phyloP scores from a whole-genome alignment of 2,797 vertebrate genomes.

The Gila robusta region DNA sequence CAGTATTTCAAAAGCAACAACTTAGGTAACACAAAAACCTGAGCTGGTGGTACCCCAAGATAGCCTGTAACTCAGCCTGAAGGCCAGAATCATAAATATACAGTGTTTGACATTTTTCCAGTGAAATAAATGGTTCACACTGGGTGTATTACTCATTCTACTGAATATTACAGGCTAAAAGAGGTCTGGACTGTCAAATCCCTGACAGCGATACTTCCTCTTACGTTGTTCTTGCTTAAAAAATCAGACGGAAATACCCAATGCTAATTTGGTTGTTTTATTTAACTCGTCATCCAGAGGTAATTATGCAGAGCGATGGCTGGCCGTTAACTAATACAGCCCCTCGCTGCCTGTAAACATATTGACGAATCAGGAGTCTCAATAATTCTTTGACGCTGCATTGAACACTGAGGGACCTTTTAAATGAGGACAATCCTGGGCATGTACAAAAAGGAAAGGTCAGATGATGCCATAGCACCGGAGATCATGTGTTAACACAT shows the following conservation, averaged over 20 bases:
- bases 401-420: slow-evolving; percentile 4
- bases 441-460: slow-evolving; percentile 21
- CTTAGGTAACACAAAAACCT: slow-evolving; percentile 48
- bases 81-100: slow-evolving; percentile 58
- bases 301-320: slow-evolving; percentile 32
- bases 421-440: slow-evolving; percentile 31
- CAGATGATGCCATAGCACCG: not conserved
- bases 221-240: slow-evolving; percentile 9
- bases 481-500: slow-evolving; percentile 31
- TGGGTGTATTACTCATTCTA: slow-evolving; percentile 42
- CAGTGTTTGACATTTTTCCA: slow-evolving; percentile 41
- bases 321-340: slow-evolving; percentile 11
- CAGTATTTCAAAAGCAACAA: slow-evolving; percentile 44
- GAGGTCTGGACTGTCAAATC: not conserved
- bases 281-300: slow-evolving; percentile 26
- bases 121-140: slow-evolving; percentile 49
- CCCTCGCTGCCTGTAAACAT: slow-evolving; percentile 34
- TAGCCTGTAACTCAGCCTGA: slow-evolving; percentile 43
- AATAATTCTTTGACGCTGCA: slow-evolving; percentile 32
- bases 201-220: not conserved
- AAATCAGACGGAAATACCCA: slow-evolving; percentile 1
- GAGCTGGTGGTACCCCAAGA: slow-evolving; percentile 39
- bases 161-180: slow-evolving; percentile 11
- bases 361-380: slow-evolving; percentile 22
- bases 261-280: slow-evolving; percentile 19